Evolutionary conservation across 2,113 vertebrate species (phyloP).

Genomic region (Misgurnus mizolepis): DNA sequence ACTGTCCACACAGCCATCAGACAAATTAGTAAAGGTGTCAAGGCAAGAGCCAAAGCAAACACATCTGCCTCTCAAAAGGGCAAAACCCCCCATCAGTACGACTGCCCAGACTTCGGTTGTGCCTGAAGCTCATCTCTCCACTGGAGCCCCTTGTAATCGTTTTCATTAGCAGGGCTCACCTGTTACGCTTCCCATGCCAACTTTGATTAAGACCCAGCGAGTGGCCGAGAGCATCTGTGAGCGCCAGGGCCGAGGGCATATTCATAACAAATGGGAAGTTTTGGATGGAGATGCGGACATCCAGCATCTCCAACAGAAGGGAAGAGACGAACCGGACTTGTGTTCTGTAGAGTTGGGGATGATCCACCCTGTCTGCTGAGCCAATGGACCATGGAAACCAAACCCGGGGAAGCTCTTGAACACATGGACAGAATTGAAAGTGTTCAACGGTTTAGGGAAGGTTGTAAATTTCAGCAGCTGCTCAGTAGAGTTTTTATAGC

Average conservation of each 20-base stretch:
- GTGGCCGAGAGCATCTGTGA: slow-evolving; percentile 26
- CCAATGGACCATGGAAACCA: slow-evolving; percentile 32
- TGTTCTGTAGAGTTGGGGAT: slow-evolving; percentile 18
- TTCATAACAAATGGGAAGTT: slow-evolving; percentile 45
- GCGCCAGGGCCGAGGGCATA: slow-evolving; percentile 42
- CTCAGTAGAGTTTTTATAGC: neutral
- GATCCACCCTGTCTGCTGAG: slow-evolving; percentile 14
- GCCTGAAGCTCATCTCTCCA: slow-evolving; percentile 39
- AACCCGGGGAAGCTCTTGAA: neutral
- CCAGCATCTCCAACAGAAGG: slow-evolving; percentile 24
- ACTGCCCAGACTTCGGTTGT: slow-evolving; percentile 44
- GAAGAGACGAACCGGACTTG: slow-evolving; percentile 25
- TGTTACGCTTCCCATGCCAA: slow-evolving; percentile 58
- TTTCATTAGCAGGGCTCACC: slow-evolving; percentile 61
- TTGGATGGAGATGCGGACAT: slow-evolving; percentile 17
- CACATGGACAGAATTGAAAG: neutral
- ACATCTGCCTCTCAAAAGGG: slow-evolving; percentile 26
- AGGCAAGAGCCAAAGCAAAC: slow-evolving; percentile 17
- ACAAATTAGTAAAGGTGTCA: neutral
- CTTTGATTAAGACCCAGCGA: slow-evolving; percentile 53
- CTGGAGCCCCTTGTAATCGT: slow-evolving; percentile 48
- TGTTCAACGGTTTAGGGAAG: neutral
- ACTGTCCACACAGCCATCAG: slow-evolving; percentile 2
- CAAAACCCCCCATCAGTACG: slow-evolving; percentile 33
- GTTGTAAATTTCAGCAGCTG: neutral